These are phyloP conservation scores for Temnothorax nylanderi DNA, from an alignment of 1,140 invertebrate genomes.

Conservation along the genomic window DNA sequence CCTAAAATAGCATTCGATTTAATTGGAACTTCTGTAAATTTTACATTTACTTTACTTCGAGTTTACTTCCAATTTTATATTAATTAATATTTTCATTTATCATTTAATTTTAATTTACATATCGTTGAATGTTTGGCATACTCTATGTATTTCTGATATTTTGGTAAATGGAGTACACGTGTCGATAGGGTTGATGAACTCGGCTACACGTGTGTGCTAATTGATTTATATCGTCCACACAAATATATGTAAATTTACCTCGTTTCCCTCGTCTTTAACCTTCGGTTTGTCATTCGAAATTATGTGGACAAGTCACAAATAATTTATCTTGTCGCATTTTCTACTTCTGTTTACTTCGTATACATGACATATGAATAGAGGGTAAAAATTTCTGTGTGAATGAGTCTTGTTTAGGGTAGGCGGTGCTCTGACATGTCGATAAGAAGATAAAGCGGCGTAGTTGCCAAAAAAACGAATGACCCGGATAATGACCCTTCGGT, in stretches of 20 bases:
- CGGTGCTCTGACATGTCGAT: neutral
- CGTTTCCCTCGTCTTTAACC: neutral
- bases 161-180: neutral
- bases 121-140: neutral
- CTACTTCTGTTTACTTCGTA: neutral
- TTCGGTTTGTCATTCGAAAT: neutral
- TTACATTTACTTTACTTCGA: neutral
- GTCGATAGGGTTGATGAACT: neutral
- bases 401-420: neutral
- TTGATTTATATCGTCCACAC: neutral
- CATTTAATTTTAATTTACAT: neutral
- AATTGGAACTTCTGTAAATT: neutral
- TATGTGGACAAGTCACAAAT: neutral
- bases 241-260: neutral
- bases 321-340: neutral
- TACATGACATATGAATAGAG: neutral
- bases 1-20: neutral
- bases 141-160: neutral
- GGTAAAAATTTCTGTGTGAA: neutral
- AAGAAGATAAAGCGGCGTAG: neutral
- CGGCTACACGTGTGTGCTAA: neutral
- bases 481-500: neutral
- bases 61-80: too few relatives aligned
- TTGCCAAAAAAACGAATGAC: neutral
- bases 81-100: neutral